Percentiles rank a stretch among this genome's conserved stretches.
Conservation (phyloP, 2,797 vertebrate genomes). For the Macroramphosus scolopax region DNA sequence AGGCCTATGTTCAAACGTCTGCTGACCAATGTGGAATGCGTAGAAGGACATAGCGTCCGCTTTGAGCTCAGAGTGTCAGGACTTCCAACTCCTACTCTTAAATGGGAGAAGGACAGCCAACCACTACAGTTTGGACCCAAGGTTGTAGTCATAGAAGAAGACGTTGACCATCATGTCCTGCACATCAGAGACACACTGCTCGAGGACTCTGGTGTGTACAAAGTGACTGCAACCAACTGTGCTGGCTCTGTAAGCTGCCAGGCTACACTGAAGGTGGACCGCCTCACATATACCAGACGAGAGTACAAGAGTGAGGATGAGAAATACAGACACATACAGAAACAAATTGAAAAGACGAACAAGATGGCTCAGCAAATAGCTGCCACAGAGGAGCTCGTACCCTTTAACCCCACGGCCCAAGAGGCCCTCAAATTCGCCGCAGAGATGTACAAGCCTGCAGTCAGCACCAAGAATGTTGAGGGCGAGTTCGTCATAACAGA, state of each 20-base stretch:
- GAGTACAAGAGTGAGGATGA: slow-evolving; percentile 93
- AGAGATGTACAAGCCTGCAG: slow-evolving; percentile 93
- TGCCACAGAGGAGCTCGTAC: slow-evolving; percentile 81
- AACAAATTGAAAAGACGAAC: slow-evolving; percentile 95
- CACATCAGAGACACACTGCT: slow-evolving; percentile 93
- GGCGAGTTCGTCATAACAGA: slow-evolving; percentile 90
- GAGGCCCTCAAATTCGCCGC: slow-evolving; percentile 95
- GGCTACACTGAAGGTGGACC: slow-evolving; percentile 91
- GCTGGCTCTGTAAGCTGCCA: slow-evolving; percentile 93
- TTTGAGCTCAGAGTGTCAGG: slow-evolving; percentile 96
- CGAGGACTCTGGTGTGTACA: slow-evolving; percentile 95
- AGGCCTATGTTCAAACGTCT: slow-evolving; percentile 98
- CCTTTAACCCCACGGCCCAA: slow-evolving; percentile 90
- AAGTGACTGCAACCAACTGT: slow-evolving; percentile 92
- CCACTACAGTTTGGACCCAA: slow-evolving; percentile 86
- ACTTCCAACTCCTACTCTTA: slow-evolving; percentile 82
- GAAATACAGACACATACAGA: slow-evolving; percentile 83
- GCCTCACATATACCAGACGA: slow-evolving; percentile 89
- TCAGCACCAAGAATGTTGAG: slow-evolving; percentile 94
- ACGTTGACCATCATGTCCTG: slow-evolving; percentile 88
- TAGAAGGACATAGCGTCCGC: slow-evolving; percentile 88
- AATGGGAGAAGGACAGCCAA: slow-evolving; percentile 95
- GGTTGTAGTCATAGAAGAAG: slow-evolving; percentile 89
- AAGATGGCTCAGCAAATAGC: slow-evolving; percentile 93
- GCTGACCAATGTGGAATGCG: slow-evolving; percentile 91